Evolutionary conservation across 2,113 vertebrate genomes (phyloP), one percentile per base, ranked within the genome.

Genomic region (Prochilodus magdalenae): DNA sequence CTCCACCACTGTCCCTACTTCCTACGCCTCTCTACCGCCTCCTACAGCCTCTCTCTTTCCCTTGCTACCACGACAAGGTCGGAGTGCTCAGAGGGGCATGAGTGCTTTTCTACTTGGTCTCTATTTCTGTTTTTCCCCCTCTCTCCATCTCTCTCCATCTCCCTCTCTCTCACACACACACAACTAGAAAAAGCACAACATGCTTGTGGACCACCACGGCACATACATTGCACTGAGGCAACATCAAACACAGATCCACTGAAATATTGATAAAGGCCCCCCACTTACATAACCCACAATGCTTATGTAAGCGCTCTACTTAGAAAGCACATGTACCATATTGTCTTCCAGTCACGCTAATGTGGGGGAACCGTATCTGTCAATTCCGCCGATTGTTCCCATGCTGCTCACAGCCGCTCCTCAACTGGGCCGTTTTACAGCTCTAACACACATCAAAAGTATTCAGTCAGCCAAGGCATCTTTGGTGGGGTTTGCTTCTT

Each of bases 271-370:
- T 82, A 72, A 49, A 67, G 36, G 29, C 59, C 53, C 65, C 57
- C n/a, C n/a, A 33, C 82, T 79, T 86, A 86, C 79, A 79, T 82
- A 87, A 86, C 73, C 20, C n/a, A 73, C 77, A 77, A 69, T 36
- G 44, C 44, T 85, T 85, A 83, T 81, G 59, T 80, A 87, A 87
- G 75, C 65, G 83, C 24, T 80, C 73, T 30, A 84, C 66, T 76
- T 87, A 59, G 59, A 72, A 70, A 49, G 60, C 36, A 36, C n/a
- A 60, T 14, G 26, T 30, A 62, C 16, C 16, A 18, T 62, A 80
- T 80, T 77, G 77, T 86, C 77, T 83, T 66, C 59, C 49, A 44
- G 57, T 69, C 49, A 55, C 13, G 66, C 10, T 22, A 18, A 60
- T 20, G 29, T 62, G 67, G 69, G 55, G 26, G 69, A 72, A 16